Evolutionary conservation across 2,888 invertebrate genomes (phyloP), one percentile per base, ranked within the genome.

Genomic region (Pyrrhia umbra): DNA sequence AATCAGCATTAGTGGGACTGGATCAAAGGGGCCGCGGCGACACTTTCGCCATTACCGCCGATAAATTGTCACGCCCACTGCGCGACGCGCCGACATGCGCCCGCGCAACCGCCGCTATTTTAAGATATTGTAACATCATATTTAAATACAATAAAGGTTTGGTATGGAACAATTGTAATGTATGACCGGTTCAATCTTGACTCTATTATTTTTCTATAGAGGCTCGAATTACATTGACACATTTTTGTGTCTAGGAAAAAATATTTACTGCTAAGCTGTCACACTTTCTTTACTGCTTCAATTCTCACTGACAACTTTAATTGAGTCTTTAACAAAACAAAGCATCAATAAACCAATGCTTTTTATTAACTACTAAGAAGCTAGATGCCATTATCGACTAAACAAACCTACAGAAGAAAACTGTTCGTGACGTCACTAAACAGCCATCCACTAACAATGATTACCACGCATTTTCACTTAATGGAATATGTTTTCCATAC

Each of bases 401-500:
- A 63, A 51, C 34, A 40, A 54, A 71, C 54, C 30, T 43, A 42
- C 61, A 40, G 43, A 68, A 61, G 60, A 68, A 69, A 69, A 60
- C 18, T 10, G 13, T 59, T 52, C 20, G 27, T 46, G 61, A 43
- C 52, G 60, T 73, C 75, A 51, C 34, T 25, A 30, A 51, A 16
- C 18, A 16, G 30, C 52, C 60, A 47, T 54, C n/a, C 63, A 23
- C 45, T 27, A 46, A 79, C 73, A 77, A 79, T 79, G 79, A 77
- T 78, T 70, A 76, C 72, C 70, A 72, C 69, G 69, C 66, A 85
- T 90, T 92, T 91, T 88, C 90, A 88, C 86, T 86, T 63, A 82
- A 78, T 80, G 76, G 82, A 83, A 85, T 86, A 86, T 83, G 83
- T 90, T 92, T 92, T 92, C 91, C 91, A 89, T 87, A 84, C 80